Base-by-base conservation (phyloP, 64 coral and sea anemone genomes). In the Astreopora myriophthalma region DNA sequence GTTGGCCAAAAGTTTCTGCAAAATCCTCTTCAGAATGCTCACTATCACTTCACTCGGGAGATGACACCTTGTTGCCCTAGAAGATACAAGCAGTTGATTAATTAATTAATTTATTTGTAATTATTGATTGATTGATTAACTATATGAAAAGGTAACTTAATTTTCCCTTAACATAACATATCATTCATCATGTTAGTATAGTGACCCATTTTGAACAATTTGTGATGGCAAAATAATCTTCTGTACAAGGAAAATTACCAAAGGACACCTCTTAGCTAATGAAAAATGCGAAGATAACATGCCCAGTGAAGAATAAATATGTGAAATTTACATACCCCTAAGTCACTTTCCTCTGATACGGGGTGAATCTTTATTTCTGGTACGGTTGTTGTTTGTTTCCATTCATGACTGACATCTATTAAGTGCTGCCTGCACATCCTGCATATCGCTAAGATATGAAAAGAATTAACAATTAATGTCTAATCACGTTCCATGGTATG, bases 371-470 rank as follows among this genome's bases (percentile, higher is more conserved):
- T 19, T 44, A 57, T 52, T 60, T 36, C 27, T 68, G 61, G 81
- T 31, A 60, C 48, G 25, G 19, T 17, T 20, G 48, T 24, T 37
- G 20, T 24, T 75, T 69, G 1, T 48, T 22, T 26, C 26, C 35
- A 6, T 32, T 87, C 31, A 32, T 48, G 69, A 34, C 33, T 58
- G 48, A 28, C 34, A 10, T 68, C 84, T 40, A 29, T 16, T 42
- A 88, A 55, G 34, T 73, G n/a, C 36, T 88, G 26, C 86, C 36
- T 88, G 86, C 86, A 88, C 49, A 72, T 60, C 22, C 34, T 88
- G 34, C 86, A 88, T 24, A 76, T 62, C 11, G 86, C 86, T 84
- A 60, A 36, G 24, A 38, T 60, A 61, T 23, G 22, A 88, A 88
- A 9, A 28, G 61, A 36, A 51, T 34, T 17, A 36, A 34, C 24